Evolutionary conservation across 92 coral and sea anemone genomes (phyloP).

Genomic region (Epizoanthus ramosus): DNA sequence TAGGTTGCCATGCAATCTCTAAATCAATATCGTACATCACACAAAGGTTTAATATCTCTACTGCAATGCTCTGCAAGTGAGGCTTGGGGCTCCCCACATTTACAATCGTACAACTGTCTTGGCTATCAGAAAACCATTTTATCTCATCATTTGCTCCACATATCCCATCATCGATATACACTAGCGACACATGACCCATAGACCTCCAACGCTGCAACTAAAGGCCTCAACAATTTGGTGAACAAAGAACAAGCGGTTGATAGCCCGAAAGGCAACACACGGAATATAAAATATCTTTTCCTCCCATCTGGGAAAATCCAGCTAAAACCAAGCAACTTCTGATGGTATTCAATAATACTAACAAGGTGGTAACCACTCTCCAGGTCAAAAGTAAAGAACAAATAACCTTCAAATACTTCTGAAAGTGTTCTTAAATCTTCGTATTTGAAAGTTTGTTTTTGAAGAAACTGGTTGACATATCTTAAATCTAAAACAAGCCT

Average conservation of each 20-base stretch:
- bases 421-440: constrained; percentile 50
- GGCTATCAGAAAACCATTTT: constrained; percentile 50
- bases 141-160: too few species aligned
- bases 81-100: constrained; percentile 38
- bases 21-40: constrained; percentile 25
- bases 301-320: constrained; percentile 33
- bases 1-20: constrained; percentile 41
- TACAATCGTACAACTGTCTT: constrained; percentile 41
- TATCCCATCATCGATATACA: too few species aligned
- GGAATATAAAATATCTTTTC: constrained; percentile 39
- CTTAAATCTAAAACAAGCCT: constrained; percentile 48
- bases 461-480: constrained; percentile 31
- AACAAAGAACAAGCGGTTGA: constrained; percentile 39
- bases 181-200: too few species aligned
- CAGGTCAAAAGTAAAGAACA: constrained; percentile 48
- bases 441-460: constrained; percentile 28
- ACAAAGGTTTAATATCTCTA: constrained; percentile 42
- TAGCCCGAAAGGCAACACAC: constrained; percentile 58
- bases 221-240: constrained; percentile 40
- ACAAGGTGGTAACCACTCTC: constrained; percentile 60
- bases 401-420: constrained; percentile 46
- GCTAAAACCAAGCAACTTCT: constrained; percentile 54
- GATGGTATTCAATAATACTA: constrained; percentile 43
- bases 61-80: constrained; percentile 36
- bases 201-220: constrained; percentile 5